Evolutionary conservation across 2,797 vertebrate species (phyloP).

Genomic region (Anniella stebbinsi): DNA sequence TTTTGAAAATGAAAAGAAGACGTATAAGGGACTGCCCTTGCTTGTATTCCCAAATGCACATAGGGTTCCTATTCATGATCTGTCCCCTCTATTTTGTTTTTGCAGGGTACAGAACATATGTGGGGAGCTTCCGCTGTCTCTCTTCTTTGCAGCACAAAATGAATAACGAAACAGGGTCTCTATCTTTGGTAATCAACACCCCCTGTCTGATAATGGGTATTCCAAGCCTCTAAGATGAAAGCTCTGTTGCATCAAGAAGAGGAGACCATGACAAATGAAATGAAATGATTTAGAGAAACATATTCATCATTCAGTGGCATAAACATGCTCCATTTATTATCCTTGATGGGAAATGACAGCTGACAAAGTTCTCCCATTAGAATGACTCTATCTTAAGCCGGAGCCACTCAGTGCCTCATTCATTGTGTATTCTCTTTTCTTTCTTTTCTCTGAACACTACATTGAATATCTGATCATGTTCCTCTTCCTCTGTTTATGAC

Average conservation of each 20-base stretch:
- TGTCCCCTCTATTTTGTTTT: not conserved
- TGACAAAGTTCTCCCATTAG: conserved; percentile 27
- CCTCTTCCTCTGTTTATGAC: not conserved
- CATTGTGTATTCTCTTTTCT: conserved; percentile 14
- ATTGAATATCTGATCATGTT: conserved; percentile 21
- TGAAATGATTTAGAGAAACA: not conserved
- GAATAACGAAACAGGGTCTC: not conserved
- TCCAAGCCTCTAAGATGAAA: not conserved
- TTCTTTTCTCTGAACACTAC: not conserved
- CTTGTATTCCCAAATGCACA: not conserved
- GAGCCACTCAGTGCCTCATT: conserved; percentile 5
- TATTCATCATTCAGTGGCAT: conserved; percentile 9
- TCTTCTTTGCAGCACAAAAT: not conserved
- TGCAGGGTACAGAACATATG: not conserved
- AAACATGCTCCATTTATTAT: conserved; percentile 3
- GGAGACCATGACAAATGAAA: conserved; percentile 3
- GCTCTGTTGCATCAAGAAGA: not conserved
- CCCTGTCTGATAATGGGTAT: not conserved
- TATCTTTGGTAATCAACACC: not conserved
- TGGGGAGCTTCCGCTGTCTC: not conserved
- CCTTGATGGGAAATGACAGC: not conserved
- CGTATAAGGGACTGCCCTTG: not conserved
- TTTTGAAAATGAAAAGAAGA: not conserved
- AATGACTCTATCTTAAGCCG: conserved; percentile 3
- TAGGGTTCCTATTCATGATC: not conserved